Percentiles rank a stretch among this genome's conserved stretches.
Conservation (phyloP, 1,140 invertebrate genomes). For the Drosophila takahashii region DNA sequence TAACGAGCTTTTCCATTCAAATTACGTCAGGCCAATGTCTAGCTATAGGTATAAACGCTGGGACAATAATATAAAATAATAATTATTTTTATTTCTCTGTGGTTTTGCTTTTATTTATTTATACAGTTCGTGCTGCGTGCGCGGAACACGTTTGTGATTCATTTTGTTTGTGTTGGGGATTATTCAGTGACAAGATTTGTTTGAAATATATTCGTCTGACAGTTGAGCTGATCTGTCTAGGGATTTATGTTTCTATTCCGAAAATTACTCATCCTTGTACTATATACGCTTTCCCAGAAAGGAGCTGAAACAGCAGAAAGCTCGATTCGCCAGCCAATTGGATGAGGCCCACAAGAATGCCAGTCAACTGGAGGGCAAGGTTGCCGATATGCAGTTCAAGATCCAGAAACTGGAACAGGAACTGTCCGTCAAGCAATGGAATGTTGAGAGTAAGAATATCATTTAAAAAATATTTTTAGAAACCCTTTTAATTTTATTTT, state of each 20-base stretch:
- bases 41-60: constrained; percentile 28
- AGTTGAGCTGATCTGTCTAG: constrained; percentile 39
- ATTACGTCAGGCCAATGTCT: constrained; percentile 59
- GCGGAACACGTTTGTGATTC: constrained; percentile 63
- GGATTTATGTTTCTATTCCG: constrained; percentile 26
- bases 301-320: constrained; percentile 86
- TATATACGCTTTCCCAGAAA: constrained; percentile 75
- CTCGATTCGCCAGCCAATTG: constrained; percentile 85
- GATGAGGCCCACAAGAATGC: constrained; percentile 86
- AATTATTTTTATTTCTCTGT: constrained; percentile 28
- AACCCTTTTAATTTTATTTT: neutral
- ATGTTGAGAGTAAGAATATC: constrained; percentile 86
- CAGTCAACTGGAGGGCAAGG: constrained; percentile 85
- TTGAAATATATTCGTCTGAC: constrained; percentile 39
- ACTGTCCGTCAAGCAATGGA: constrained; percentile 86
- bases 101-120: constrained; percentile 35
- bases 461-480: neutral
- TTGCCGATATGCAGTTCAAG: constrained; percentile 85
- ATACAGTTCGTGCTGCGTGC: constrained; percentile 50
- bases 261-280: constrained; percentile 21
- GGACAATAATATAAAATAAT: constrained; percentile 25
- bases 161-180: constrained; percentile 64
- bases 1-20: constrained; percentile 62
- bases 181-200: constrained; percentile 53
- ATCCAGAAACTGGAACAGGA: constrained; percentile 86